Conservation (phyloP, 2,888 invertebrate species). For the Ectemnius cavifrons region DNA sequence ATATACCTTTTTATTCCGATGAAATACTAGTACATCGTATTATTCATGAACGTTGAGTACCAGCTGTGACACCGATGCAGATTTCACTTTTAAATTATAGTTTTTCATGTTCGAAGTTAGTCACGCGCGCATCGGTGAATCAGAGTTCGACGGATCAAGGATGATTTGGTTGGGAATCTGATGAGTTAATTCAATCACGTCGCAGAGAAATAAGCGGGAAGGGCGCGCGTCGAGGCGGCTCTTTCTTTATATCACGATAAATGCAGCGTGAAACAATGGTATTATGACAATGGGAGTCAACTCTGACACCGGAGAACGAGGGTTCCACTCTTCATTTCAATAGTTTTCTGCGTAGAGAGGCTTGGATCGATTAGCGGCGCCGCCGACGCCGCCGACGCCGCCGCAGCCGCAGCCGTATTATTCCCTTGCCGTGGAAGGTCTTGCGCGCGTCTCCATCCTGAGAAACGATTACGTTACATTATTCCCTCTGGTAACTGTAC, state of each 20-base stretch:
- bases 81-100: too few species aligned
- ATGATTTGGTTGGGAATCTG: too few species aligned
- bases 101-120: too few species aligned
- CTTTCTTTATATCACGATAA: neutral
- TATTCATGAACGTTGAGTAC: too few species aligned
- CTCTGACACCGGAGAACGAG: constrained; percentile 1
- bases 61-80: too few species aligned
- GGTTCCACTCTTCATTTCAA: neutral
- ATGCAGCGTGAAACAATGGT: constrained; percentile 2
- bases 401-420: neutral
- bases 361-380: neutral
- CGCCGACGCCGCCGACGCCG: neutral
- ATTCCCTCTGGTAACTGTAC: constrained; percentile 31
- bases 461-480: constrained; percentile 26
- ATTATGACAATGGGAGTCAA: constrained; percentile 7
- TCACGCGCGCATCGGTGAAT: too few species aligned
- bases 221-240: too few species aligned
- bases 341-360: neutral
- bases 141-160: too few species aligned
- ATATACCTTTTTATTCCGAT: too few species aligned
- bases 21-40: too few species aligned
- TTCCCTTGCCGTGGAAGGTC: neutral
- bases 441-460: neutral
- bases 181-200: too few species aligned
- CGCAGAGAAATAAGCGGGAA: too few species aligned